Evolutionary conservation across 2,888 invertebrate species (phyloP).

Genomic region (Scaeva pyrastri): DNA sequence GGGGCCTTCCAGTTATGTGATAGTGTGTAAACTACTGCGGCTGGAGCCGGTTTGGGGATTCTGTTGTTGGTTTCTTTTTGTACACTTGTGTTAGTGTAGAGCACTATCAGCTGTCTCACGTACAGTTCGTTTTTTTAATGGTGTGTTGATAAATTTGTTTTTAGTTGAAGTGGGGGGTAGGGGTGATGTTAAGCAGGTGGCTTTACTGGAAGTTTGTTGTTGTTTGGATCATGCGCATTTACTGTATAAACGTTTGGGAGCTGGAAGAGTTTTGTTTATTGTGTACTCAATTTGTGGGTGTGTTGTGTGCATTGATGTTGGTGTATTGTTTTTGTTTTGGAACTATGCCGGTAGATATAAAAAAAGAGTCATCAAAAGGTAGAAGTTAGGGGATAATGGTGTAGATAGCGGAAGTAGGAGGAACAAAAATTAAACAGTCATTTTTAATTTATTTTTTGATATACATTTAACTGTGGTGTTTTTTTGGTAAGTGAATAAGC

Average conservation of each 20-base stretch:
- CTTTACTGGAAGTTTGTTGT: constrained; percentile 65
- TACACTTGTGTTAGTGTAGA: not conserved
- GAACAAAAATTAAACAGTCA: no score
- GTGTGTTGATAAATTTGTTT: constrained; percentile 1
- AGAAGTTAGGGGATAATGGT: constrained; percentile 28
- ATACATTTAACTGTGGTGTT: no score
- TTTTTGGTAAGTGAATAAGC: no score
- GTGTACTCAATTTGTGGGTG: constrained; percentile 18
- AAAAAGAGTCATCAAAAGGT: not conserved
- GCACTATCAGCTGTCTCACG: constrained; percentile 65
- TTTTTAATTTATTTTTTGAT: no score
- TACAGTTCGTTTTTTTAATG: constrained; percentile 16
- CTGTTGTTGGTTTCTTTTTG: not conserved
- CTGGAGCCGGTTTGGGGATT: constrained; percentile 65
- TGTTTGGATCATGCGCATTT: constrained; percentile 69
- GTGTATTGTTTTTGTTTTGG: constrained; percentile 66
- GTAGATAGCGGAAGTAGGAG: not conserved
- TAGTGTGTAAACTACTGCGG: constrained; percentile 16
- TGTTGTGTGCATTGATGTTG: constrained; percentile 38
- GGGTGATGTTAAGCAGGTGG: constrained; percentile 58
- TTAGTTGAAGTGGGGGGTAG: not conserved
- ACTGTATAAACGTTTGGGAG: not conserved
- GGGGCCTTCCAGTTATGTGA: constrained; percentile 35
- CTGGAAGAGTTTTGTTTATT: constrained; percentile 36
- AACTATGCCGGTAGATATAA: constrained; percentile 40